Conservation (phyloP, 1,140 invertebrate genomes). For the Saxidomus purpurata region DNA sequence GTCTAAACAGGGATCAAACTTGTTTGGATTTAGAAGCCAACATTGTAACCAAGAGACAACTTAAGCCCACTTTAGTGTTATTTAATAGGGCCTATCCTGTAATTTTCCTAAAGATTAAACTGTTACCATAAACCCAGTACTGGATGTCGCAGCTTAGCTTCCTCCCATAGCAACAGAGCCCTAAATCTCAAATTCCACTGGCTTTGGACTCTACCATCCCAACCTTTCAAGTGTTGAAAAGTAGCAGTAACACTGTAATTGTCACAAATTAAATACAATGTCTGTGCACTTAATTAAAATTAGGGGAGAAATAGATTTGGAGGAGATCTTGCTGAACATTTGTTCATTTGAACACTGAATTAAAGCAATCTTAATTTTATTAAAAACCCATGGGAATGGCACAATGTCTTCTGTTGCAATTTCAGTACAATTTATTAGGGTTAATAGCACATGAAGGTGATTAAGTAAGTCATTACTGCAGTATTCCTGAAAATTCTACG, state of each 20-base stretch:
- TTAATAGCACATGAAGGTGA: neutral
- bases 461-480: neutral
- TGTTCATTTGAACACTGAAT: constrained; percentile 19
- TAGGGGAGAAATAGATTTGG: neutral
- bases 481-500: neutral
- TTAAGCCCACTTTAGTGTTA: too few relatives aligned
- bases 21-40: too few relatives aligned
- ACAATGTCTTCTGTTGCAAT: neutral
- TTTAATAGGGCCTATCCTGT: too few relatives aligned
- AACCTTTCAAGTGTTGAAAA: too few relatives aligned
- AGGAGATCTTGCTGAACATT: neutral
- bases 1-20: too few relatives aligned
- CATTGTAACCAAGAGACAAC: too few relatives aligned
- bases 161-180: too few relatives aligned
- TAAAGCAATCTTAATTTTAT: neutral
- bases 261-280: neutral
- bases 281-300: neutral
- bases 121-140: too few relatives aligned
- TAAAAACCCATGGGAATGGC: neutral
- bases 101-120: too few relatives aligned
- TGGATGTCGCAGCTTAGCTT: too few relatives aligned
- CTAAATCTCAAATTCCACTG: too few relatives aligned
- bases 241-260: neutral
- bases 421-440: constrained; percentile 5
- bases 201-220: too few relatives aligned